Conservation (phyloP, 2,797 vertebrate genomes). For the Betta splendens region DNA sequence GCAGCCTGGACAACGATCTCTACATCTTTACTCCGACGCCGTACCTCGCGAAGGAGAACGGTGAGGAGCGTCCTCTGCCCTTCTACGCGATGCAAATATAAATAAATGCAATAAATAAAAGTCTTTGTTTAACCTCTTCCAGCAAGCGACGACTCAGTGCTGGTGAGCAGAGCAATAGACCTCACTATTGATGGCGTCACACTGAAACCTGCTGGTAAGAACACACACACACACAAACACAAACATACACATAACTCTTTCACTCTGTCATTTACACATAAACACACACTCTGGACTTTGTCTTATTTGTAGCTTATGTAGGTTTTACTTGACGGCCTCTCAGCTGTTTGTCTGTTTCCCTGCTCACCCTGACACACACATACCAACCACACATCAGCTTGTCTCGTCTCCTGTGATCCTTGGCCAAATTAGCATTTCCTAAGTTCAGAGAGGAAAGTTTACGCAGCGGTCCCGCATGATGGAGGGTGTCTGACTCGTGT, state of each 20-base stretch:
- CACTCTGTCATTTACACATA: slow-evolving; percentile 17
- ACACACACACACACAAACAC: slow-evolving; percentile 10
- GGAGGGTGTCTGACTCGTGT: slow-evolving; percentile 61
- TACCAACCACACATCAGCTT: slow-evolving; percentile 59
- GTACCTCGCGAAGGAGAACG: slow-evolving; percentile 50
- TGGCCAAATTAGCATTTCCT: slow-evolving; percentile 66
- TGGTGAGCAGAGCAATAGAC: slow-evolving; percentile 93
- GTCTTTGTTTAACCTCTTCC: slow-evolving; percentile 32
- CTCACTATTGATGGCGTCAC: slow-evolving; percentile 82
- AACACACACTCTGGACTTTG: slow-evolving; percentile 32
- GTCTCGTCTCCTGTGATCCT: slow-evolving; percentile 62
- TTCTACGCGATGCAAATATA: background rate
- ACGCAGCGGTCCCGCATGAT: slow-evolving; percentile 64
- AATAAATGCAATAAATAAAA: background rate
- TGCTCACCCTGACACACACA: slow-evolving; percentile 44
- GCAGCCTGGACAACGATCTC: slow-evolving; percentile 93
- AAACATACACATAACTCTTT: too few relatives aligned
- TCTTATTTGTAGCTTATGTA: slow-evolving; percentile 27
- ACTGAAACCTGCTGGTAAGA: slow-evolving; percentile 93
- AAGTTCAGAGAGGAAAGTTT: slow-evolving; percentile 74
- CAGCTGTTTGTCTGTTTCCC: slow-evolving; percentile 45
- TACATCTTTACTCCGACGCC: slow-evolving; percentile 93
- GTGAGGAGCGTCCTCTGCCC: slow-evolving; percentile 39
- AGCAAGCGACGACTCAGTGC: slow-evolving; percentile 87
- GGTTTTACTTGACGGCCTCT: slow-evolving; percentile 27